Percentiles rank a stretch among this genome's conserved stretches.
phyloP scores from a whole-genome alignment of 2,113 vertebrate genomes.

The Callipepla californica region DNA sequence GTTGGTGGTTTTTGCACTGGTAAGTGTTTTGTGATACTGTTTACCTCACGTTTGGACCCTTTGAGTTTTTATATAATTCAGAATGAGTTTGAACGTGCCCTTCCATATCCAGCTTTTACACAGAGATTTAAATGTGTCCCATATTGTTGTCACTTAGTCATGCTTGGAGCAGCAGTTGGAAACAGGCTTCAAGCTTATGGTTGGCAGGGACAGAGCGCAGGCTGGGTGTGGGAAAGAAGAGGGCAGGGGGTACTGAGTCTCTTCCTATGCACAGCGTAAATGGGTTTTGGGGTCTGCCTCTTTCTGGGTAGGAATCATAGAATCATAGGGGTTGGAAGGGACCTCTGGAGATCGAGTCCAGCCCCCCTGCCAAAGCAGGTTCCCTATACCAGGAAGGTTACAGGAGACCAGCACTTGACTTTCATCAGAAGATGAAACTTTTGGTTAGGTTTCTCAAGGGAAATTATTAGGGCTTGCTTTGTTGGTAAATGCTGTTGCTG shows the following conservation, averaged over 20 bases:
- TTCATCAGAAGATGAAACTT: neutral
- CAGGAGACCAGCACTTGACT: neutral
- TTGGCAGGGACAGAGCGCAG: neutral
- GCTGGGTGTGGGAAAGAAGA: neutral
- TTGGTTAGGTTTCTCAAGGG: neutral
- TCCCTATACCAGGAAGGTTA: neutral
- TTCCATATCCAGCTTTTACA: neutral
- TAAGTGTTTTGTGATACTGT: neutral
- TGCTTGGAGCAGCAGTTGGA: neutral
- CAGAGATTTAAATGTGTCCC: fast-evolving
- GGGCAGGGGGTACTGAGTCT: neutral
- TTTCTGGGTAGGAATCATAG: neutral
- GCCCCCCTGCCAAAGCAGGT: too few species aligned
- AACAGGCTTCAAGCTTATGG: neutral
- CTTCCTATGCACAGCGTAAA: fast-evolving
- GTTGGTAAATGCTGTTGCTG: neutral
- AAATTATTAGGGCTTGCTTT: neutral
- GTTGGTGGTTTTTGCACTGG: neutral
- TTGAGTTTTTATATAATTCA: neutral
- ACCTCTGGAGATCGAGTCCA: too few species aligned
- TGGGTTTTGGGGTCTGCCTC: neutral
- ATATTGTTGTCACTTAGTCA: neutral
- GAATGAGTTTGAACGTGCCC: neutral
- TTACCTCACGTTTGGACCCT: neutral
- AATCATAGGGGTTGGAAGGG: too few species aligned